These are phyloP conservation scores for Micoletzkya japonica DNA, from an alignment of 2,888 invertebrate species.

Conservation along the genomic window DNA sequence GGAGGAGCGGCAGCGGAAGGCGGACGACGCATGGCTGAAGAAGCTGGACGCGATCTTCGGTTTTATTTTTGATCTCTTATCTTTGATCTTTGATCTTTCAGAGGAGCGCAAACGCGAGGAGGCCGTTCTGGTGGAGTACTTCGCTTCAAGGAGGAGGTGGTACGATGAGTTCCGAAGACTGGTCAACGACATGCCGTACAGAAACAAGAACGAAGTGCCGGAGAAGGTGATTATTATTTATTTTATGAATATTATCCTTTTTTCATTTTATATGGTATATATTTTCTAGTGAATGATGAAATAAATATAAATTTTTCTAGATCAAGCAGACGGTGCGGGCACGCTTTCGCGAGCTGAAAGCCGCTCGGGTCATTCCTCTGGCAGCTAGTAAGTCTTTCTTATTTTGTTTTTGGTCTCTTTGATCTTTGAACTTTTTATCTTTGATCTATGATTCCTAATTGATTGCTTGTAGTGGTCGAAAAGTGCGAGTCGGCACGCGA, in stretches of 20 bases:
- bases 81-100: background rate
- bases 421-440: too few species aligned
- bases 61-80: constrained; percentile 1
- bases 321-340: constrained; percentile 38
- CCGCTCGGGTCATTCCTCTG: constrained; percentile 37
- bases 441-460: too few species aligned
- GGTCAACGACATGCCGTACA: constrained; percentile 16
- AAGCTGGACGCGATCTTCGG: constrained; percentile 14
- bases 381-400: constrained; percentile 34
- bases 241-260: background rate
- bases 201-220: constrained; percentile 11
- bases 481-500: constrained; percentile 40
- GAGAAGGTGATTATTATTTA: constrained; percentile 3
- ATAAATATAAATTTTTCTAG: background rate
- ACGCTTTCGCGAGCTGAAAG: constrained; percentile 40
- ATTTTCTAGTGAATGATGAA: background rate
- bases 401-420: too few species aligned
- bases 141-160: constrained; percentile 5
- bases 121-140: constrained; percentile 4
- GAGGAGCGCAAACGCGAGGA: constrained; percentile 7
- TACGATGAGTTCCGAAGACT: constrained; percentile 20
- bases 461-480: constrained; percentile 39
- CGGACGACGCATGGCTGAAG: constrained; percentile 16
- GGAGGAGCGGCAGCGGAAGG: background rate
- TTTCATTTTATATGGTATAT: background rate